A percentile compares a stretch with the other conserved stretches of the same genome.
Conservation (phyloP, 2,113 vertebrate species). For the Pleuronectes platessa region DNA sequence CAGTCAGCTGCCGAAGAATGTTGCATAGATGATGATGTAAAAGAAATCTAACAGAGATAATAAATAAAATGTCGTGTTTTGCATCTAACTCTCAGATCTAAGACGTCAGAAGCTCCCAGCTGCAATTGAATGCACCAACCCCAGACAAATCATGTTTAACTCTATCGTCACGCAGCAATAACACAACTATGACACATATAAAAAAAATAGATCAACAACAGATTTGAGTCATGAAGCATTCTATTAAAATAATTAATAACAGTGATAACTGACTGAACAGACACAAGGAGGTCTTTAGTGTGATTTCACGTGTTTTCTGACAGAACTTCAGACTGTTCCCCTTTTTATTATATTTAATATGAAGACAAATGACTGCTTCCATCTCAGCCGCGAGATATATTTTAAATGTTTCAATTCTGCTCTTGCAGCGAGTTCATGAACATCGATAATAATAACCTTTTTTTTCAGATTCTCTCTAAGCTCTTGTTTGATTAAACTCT, state of each 20-base stretch:
- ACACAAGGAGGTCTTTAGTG: neutral
- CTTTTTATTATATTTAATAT: no score
- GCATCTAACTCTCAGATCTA: neutral
- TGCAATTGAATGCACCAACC: neutral
- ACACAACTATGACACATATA: neutral
- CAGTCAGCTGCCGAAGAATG: neutral
- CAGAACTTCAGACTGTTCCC: no score
- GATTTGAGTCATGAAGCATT: neutral
- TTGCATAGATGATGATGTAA: no score
- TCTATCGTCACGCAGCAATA: neutral
- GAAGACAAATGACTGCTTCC: no score
- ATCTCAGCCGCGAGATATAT: neutral
- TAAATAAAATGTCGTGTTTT: neutral
- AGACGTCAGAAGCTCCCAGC: neutral
- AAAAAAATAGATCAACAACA: neutral
- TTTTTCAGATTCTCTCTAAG: neutral
- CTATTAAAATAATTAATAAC: neutral
- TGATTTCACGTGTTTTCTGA: neutral
- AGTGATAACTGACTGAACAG: no score
- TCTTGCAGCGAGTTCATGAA: slow-evolving; percentile 1
- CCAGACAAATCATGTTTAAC: neutral
- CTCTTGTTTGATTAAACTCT: slow-evolving; percentile 26
- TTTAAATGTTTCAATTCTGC: neutral
- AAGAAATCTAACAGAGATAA: neutral
- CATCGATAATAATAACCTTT: slow-evolving; percentile 5